Base-by-base conservation (phyloP, 2,888 invertebrate genomes). In the Chloroclysta siterata region DNA sequence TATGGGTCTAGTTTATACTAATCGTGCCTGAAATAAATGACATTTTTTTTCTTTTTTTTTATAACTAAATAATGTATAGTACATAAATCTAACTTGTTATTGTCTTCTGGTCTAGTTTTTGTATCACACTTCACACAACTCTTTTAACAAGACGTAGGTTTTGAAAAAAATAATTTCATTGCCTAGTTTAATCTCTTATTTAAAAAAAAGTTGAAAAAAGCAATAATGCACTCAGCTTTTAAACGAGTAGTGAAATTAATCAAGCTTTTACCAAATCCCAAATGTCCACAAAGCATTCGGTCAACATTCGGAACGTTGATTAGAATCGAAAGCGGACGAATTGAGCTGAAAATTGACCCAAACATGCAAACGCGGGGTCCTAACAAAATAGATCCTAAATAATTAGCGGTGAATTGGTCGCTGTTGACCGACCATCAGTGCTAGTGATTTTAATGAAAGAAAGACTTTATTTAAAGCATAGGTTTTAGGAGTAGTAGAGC, bases 321-420 rank as follows among this genome's bases (percentile, higher is more conserved):
- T 76, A 79, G 73, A 77, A 81, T 79, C 77, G 69, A 79, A 80
- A 80, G 79, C 70, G 76, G 79, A 73, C 74, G 75, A 84, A 84
- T 84, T 72, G 75, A 84, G 77, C 76, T 78, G 80, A 85, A 83
- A 76, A 81, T 76, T 84, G 83, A 85, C 84, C 83, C 82, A 79
- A 83, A 79, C 85, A 81, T 79, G 79, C 79, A 79, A 83, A 51
- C 33, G 77, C 78, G 15, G 36, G 51, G 52, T 88, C 90, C 90
- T 90, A 90, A 90, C 88, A 90, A 87, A 90, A 91, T 89, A 90
- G 78, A 84, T 81, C 87, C 87, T 83, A 83, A 89, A 88, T 88
- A 88, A 89, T 89, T 89, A 87, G 80, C 75, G 65, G 68, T 60
- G 59, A 33, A 63, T 74, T 62, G 62, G 62, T 71, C 73, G 71